These are phyloP conservation scores for Anguilla megastoma DNA, from an alignment of 2,797 vertebrate species.

Conservation along the genomic window DNA sequence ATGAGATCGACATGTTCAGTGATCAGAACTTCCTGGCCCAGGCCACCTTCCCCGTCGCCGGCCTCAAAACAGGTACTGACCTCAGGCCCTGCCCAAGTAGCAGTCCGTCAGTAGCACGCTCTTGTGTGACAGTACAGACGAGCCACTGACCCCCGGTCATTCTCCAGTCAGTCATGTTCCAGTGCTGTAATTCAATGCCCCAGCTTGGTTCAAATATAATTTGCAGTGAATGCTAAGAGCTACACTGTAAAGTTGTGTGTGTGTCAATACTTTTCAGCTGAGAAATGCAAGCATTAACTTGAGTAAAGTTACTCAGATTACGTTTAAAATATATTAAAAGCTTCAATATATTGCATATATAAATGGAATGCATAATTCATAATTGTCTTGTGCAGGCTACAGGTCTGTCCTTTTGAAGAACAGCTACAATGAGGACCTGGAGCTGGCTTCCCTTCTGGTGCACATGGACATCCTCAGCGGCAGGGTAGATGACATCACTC, in stretches of 20 bases:
- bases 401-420: conserved; percentile 95
- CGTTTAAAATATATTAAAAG: not conserved
- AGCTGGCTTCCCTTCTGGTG: conserved; percentile 90
- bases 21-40: conserved; percentile 98
- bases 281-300: not conserved
- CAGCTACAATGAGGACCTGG: conserved; percentile 95
- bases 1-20: conserved; percentile 99
- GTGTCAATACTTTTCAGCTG: not conserved
- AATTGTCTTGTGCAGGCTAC: conserved; percentile 74
- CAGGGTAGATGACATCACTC: conserved; percentile 68
- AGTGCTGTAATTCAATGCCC: not conserved
- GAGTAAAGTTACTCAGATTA: too few species aligned
- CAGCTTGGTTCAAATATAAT: not conserved
- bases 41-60: conserved; percentile 90
- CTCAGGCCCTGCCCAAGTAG: not conserved
- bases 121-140: not conserved
- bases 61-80: conserved; percentile 87
- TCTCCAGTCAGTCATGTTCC: too few species aligned
- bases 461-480: conserved; percentile 84
- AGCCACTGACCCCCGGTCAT: not conserved
- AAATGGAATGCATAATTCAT: not conserved
- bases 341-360: not conserved
- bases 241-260: not conserved
- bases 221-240: not conserved
- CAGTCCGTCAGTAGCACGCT: not conserved